A percentile compares a stretch with the other conserved stretches of the same genome.
Evolutionary conservation across 2,797 vertebrate species (phyloP).

Genomic region (Synanceia verrucosa): DNA sequence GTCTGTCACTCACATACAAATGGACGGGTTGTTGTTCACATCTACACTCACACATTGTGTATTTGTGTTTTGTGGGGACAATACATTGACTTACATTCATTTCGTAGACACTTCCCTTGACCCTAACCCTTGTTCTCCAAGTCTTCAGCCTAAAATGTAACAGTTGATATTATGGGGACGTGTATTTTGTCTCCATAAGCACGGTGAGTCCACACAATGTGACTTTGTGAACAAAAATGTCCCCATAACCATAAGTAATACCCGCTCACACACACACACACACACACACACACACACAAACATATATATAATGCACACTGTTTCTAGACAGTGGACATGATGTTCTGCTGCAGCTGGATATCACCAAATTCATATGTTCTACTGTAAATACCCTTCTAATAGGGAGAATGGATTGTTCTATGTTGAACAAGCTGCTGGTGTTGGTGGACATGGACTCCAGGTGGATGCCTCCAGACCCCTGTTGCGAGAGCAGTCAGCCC

Average conservation of each 20-base stretch:
- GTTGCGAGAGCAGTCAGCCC: slow-evolving; percentile 20
- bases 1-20: slow-evolving; percentile 18
- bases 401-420: slow-evolving; percentile 13
- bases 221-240: too few relatives aligned
- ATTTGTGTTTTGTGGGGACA: too few relatives aligned
- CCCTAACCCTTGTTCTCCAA: too few relatives aligned
- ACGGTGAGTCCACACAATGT: too few relatives aligned
- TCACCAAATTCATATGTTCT: slow-evolving; percentile 34
- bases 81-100: too few relatives aligned
- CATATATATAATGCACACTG: neutral
- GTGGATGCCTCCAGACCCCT: neutral
- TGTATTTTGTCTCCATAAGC: too few relatives aligned
- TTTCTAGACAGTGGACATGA: slow-evolving; percentile 5
- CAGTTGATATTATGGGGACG: too few relatives aligned
- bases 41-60: slow-evolving; percentile 9
- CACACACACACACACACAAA: neutral
- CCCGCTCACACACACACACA: neutral
- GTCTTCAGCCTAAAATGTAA: too few relatives aligned
- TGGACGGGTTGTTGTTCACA: slow-evolving; percentile 13
- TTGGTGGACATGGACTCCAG: slow-evolving; percentile 21
- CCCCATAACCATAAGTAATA: too few relatives aligned
- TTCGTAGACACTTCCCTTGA: too few relatives aligned
- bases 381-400: neutral
- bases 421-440: slow-evolving; percentile 15
- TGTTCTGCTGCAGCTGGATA: slow-evolving; percentile 39